Conservation (phyloP, 1,140 invertebrate genomes). For the Watersipora subatra region DNA sequence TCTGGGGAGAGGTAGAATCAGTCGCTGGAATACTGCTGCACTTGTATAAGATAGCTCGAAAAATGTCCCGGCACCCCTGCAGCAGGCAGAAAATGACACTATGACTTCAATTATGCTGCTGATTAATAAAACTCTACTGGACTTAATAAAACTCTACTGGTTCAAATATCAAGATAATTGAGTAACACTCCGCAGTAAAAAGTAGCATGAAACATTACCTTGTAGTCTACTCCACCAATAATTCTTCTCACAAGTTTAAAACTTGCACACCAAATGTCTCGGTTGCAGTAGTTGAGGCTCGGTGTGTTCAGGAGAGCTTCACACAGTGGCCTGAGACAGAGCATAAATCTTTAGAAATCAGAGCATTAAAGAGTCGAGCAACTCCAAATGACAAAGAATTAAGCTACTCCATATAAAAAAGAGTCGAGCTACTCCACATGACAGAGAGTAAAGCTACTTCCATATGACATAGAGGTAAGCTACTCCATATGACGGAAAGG, state of each 20-base stretch:
- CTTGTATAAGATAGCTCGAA: conserved; percentile 58
- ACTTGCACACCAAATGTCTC: conserved; percentile 68
- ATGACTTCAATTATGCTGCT: too few species aligned
- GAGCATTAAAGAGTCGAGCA: neutral
- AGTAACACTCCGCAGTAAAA: neutral
- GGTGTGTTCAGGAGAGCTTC: conserved; percentile 67
- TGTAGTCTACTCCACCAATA: conserved; percentile 82
- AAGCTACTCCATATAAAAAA: too few species aligned
- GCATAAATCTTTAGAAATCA: conserved; percentile 17
- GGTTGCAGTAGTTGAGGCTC: conserved; percentile 58
- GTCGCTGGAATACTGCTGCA: conserved; percentile 35
- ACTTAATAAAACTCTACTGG: too few species aligned
- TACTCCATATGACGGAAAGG: too few species aligned
- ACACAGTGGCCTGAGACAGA: conserved; percentile 65
- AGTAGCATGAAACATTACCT: conserved; percentile 43
- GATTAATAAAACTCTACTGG: too few species aligned
- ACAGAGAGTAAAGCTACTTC: too few species aligned
- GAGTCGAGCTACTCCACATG: too few species aligned
- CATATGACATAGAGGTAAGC: too few species aligned
- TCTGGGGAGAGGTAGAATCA: conserved; percentile 4
- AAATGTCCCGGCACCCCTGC: conserved; percentile 41
- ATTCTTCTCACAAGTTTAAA: conserved; percentile 72
- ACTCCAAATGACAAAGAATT: too few species aligned
- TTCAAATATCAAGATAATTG: too few species aligned
- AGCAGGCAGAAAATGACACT: conserved; percentile 22